Conservation (phyloP, 2,888 invertebrate species). For the Heliconius ismenius region DNA sequence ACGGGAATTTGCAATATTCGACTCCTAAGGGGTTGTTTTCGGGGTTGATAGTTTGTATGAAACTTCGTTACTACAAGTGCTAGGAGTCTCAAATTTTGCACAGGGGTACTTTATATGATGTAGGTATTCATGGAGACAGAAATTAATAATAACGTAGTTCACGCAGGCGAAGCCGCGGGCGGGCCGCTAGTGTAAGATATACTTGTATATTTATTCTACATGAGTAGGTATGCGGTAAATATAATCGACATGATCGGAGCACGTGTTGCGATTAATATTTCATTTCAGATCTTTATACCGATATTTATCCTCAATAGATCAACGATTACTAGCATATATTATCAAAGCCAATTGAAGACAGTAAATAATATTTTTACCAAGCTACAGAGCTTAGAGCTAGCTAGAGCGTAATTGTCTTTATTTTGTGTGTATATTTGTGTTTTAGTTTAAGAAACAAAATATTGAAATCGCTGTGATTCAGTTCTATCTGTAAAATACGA, state of each 20-base stretch:
- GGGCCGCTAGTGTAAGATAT: neutral
- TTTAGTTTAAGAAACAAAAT: neutral
- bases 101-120: no score
- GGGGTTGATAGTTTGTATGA: no score
- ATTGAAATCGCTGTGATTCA: neutral
- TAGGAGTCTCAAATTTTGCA: no score
- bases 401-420: neutral
- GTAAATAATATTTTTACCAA: neutral
- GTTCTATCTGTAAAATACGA: neutral
- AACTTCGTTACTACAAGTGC: no score
- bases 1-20: no score
- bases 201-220: constrained; percentile 3
- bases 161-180: no score
- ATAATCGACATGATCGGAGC: neutral
- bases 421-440: neutral
- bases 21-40: no score
- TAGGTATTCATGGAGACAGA: no score
- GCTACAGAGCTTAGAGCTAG: neutral
- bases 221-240: constrained; percentile 2
- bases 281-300: neutral
- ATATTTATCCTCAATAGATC: constrained; percentile 20
- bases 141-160: no score
- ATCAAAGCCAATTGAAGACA: constrained; percentile 1
- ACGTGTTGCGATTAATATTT: constrained; percentile 27
- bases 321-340: neutral